Conservation (phyloP, 2,797 vertebrate species). For the Carapus acus region DNA sequence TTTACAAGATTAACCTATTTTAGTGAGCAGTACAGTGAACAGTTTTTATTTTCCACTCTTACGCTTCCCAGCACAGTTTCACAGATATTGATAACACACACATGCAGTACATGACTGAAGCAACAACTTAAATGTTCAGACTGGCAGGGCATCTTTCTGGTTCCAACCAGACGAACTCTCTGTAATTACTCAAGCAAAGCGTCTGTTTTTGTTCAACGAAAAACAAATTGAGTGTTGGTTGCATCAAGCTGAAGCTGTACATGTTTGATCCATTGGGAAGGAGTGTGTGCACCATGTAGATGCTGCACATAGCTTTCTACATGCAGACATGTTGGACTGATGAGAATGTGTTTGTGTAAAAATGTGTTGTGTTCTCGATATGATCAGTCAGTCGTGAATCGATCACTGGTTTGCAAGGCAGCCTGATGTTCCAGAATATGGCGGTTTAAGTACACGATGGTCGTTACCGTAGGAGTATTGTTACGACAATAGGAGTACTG, state of each 20-base stretch:
- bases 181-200: neutral
- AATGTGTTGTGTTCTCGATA: slow-evolving; percentile 11
- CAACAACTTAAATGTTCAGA: too few species aligned
- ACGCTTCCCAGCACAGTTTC: neutral
- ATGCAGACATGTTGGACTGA: slow-evolving; percentile 23
- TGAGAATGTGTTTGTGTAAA: slow-evolving; percentile 36
- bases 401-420: slow-evolving; percentile 16
- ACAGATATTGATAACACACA: neutral
- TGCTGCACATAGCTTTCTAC: slow-evolving; percentile 53
- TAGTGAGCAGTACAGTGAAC: neutral
- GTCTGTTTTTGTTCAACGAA: neutral
- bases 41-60: slow-evolving; percentile 5
- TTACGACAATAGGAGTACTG: slow-evolving; percentile 9
- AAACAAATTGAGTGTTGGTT: neutral
- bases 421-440: slow-evolving; percentile 18
- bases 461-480: slow-evolving; percentile 3
- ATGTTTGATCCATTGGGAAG: slow-evolving; percentile 8
- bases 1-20: slow-evolving; percentile 25
- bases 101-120: neutral
- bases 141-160: too few species aligned
- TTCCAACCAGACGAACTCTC: too few species aligned
- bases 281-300: slow-evolving; percentile 5
- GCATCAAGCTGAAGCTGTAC: neutral
- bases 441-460: slow-evolving; percentile 4
- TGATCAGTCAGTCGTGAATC: slow-evolving; percentile 8